Evolutionary conservation across 2,113 vertebrate genomes (phyloP).

Genomic region (Actinemys pallida): DNA sequence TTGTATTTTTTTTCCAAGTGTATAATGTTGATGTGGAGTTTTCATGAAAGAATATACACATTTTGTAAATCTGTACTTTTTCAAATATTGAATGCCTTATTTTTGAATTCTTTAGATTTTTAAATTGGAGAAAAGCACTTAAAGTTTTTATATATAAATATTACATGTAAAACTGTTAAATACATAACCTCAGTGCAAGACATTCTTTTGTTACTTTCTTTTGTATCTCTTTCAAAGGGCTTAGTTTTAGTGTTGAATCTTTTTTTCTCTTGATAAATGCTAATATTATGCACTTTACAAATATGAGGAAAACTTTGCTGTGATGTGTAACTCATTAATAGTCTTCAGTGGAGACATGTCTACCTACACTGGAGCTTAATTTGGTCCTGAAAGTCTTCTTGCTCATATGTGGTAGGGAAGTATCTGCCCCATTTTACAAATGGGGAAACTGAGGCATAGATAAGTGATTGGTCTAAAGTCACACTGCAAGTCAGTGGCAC

Average conservation of each 20-base stretch:
- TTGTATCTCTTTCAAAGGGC: conserved; percentile 60
- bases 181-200: conserved; percentile 86
- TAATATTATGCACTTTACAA: conserved; percentile 51
- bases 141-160: conserved; percentile 88
- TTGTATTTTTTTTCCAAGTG: conserved; percentile 91
- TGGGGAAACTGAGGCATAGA: neutral
- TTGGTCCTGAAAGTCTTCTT: conserved; percentile 11
- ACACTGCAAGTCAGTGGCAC: neutral
- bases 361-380: neutral
- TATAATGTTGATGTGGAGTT: conserved; percentile 91
- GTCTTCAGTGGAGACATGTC: neutral
- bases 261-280: neutral
- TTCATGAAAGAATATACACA: conserved; percentile 87
- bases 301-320: conserved; percentile 54
- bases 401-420: conserved; percentile 40
- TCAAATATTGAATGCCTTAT: conserved; percentile 88
- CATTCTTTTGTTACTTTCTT: conserved; percentile 75
- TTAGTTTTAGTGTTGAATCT: conserved; percentile 24
- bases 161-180: conserved; percentile 88
- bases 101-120: conserved; percentile 89
- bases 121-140: conserved; percentile 88
- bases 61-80: conserved; percentile 90
- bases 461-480: neutral
- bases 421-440: neutral
- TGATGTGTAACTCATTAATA: neutral